A percentile compares a stretch with the other conserved stretches of the same genome.
These are phyloP conservation scores for Hypotaenidia philippensis DNA, from an alignment of 2,797 vertebrate species.

Conservation along the genomic window DNA sequence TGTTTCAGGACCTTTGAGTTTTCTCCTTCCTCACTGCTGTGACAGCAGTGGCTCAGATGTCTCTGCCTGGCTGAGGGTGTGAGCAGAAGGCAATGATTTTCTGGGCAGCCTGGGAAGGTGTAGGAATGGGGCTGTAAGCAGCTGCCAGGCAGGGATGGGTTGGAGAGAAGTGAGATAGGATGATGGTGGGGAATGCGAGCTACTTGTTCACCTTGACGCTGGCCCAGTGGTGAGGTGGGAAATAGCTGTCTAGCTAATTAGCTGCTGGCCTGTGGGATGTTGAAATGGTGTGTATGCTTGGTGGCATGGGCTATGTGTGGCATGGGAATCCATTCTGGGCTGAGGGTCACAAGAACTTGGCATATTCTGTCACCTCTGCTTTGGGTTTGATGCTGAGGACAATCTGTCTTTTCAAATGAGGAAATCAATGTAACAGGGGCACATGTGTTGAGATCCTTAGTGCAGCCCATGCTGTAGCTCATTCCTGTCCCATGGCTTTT, in stretches of 20 bases:
- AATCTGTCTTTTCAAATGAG: neutral
- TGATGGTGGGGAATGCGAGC: neutral
- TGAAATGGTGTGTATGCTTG: neutral
- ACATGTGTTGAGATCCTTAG: neutral
- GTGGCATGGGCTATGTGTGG: neutral
- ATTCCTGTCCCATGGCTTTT: neutral
- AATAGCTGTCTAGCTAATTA: neutral
- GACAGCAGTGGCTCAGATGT: neutral
- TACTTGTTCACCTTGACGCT: neutral
- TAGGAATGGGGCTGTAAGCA: neutral
- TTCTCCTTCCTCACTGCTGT: neutral
- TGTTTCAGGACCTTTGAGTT: neutral
- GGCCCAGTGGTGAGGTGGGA: neutral
- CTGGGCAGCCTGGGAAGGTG: neutral
- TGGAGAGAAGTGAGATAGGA: neutral
- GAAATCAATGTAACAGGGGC: neutral
- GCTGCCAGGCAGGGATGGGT: rapidly evolving
- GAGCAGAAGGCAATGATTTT: neutral
- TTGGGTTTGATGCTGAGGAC: neutral
- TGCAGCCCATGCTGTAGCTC: neutral
- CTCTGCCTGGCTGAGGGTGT: neutral
- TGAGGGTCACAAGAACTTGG: neutral
- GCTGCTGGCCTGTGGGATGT: neutral
- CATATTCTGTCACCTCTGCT: neutral
- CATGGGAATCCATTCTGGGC: neutral